Percentiles rank a stretch among this genome's conserved stretches.
These are phyloP conservation scores for Apolygus lucorum DNA, from an alignment of 1,140 invertebrate species.

Conservation along the genomic window DNA sequence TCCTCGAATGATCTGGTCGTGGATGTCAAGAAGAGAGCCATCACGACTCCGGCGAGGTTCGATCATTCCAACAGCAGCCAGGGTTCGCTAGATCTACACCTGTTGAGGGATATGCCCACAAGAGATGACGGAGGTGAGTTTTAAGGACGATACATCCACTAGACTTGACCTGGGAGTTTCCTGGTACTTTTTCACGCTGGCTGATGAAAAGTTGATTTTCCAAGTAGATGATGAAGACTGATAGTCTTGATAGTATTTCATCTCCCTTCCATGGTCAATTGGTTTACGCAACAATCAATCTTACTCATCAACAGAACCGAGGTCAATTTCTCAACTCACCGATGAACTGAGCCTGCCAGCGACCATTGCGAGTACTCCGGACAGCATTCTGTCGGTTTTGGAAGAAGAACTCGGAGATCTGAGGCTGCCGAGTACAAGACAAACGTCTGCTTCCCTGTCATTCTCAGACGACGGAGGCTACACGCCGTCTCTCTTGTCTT, in stretches of 20 bases:
- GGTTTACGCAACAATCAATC: too few species aligned
- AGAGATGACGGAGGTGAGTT: slow-evolving; percentile 1
- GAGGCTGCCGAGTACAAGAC: background rate
- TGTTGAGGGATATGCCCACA: background rate
- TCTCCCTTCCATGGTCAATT: too few species aligned
- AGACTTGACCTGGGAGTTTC: slow-evolving; percentile 8
- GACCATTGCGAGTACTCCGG: background rate
- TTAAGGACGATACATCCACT: slow-evolving; percentile 15
- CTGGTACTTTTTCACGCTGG: background rate
- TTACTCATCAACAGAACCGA: slow-evolving; percentile 17
- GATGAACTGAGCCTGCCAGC: slow-evolving; percentile 18
- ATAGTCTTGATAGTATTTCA: too few species aligned
- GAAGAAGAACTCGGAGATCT: slow-evolving; percentile 8
- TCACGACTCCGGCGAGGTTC: slow-evolving; percentile 30
- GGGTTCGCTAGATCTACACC: background rate
- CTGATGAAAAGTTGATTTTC: too few species aligned
- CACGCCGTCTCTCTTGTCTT: background rate
- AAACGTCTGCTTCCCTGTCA: background rate
- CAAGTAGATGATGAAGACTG: too few species aligned
- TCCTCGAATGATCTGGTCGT: background rate
- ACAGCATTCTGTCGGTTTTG: slow-evolving; percentile 12
- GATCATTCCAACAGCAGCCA: background rate
- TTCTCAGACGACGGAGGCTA: background rate
- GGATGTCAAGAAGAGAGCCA: slow-evolving; percentile 27
- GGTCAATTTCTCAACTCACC: background rate